Conservation (phyloP, 1,140 invertebrate genomes). For the Calephelis nemesis region DNA sequence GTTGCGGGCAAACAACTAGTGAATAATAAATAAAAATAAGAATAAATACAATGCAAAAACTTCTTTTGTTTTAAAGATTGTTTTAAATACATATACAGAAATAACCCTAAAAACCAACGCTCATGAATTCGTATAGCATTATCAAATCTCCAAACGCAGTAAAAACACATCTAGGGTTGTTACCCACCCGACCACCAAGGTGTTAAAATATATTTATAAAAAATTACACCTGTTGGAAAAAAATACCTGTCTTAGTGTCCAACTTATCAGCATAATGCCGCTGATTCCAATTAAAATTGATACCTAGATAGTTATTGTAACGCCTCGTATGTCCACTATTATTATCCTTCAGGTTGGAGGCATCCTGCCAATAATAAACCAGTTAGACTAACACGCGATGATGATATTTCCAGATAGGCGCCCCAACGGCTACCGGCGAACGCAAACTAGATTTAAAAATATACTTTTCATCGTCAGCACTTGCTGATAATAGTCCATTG, state of each 20-base stretch:
- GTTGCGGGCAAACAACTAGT: too few relatives aligned
- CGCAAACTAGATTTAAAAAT: neutral
- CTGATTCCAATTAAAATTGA: conserved; percentile 23
- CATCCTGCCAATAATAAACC: conserved; percentile 48
- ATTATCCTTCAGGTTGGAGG: conserved; percentile 41
- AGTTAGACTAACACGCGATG: conserved; percentile 47
- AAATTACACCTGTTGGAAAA: conserved; percentile 5
- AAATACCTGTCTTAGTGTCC: conserved; percentile 13
- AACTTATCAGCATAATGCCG: neutral
- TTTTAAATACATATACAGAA: too few relatives aligned
- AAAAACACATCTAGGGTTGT: too few relatives aligned
- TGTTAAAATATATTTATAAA: neutral
- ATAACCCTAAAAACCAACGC: too few relatives aligned
- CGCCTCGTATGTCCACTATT: conserved; percentile 52
- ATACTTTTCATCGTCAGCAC: neutral
- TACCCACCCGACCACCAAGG: too few relatives aligned
- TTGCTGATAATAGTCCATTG: too few relatives aligned
- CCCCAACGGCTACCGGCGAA: conserved; percentile 3
- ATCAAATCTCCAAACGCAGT: too few relatives aligned
- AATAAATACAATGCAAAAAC: too few relatives aligned
- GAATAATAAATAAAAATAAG: too few relatives aligned
- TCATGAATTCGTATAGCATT: too few relatives aligned
- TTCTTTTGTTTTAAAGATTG: too few relatives aligned
- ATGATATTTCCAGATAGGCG: conserved; percentile 36
- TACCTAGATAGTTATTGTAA: conserved; percentile 54